Percentiles rank a stretch among this genome's conserved stretches.
Evolutionary conservation across 2,888 invertebrate genomes (phyloP).

Genomic region (Brachypalpus laphriformis): DNA sequence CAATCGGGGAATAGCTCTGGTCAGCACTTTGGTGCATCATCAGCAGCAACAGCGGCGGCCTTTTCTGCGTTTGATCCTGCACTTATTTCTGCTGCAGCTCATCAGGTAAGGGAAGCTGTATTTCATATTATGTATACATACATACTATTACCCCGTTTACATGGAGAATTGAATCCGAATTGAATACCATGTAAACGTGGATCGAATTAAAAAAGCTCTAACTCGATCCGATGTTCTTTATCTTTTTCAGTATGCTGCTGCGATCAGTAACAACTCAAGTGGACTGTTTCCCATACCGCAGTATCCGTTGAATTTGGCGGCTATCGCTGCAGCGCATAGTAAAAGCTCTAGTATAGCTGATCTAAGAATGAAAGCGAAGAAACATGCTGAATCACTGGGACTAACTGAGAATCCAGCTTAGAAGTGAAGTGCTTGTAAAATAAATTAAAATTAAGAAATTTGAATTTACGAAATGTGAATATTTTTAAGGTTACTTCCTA

Average conservation of each 20-base stretch:
- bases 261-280: conserved; percentile 84
- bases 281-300: conserved; percentile 87
- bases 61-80: conserved; percentile 94
- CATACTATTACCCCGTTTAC: no score
- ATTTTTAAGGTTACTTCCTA: conserved; percentile 2
- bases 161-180: no score
- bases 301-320: conserved; percentile 90
- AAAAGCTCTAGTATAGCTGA: conserved; percentile 97
- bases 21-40: conserved; percentile 75
- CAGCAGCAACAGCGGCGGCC: conserved; percentile 83
- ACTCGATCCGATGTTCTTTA: no score
- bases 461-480: background rate
- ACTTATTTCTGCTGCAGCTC: conserved; percentile 90
- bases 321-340: conserved; percentile 91
- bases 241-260: conserved; percentile 86
- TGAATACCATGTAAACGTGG: no score
- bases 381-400: conserved; percentile 94
- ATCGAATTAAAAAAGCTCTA: no score
- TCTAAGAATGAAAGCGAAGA: conserved; percentile 94
- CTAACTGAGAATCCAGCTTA: conserved; percentile 78
- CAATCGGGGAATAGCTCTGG: conserved; percentile 79
- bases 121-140: background rate
- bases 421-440: conserved; percentile 29
- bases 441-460: conserved; percentile 1
- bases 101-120: conserved; percentile 85